These are phyloP conservation scores for Naso thynnoides DNA, from an alignment of 2,797 vertebrate species.

Conservation along the genomic window DNA sequence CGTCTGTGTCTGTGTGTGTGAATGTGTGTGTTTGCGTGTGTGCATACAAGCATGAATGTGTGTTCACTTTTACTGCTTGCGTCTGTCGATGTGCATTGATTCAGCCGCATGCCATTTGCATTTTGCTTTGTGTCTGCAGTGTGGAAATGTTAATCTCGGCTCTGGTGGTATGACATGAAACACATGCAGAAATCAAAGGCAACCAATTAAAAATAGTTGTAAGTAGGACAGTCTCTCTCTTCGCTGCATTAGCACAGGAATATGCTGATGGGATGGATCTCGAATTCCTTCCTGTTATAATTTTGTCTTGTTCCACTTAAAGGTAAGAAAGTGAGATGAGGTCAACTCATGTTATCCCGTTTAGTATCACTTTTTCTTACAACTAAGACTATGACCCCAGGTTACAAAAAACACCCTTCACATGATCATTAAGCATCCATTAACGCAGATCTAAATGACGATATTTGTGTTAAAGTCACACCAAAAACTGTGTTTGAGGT, in stretches of 20 bases:
- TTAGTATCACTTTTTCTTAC: neutral
- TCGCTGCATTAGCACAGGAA: slow-evolving; percentile 22
- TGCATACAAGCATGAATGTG: slow-evolving; percentile 10
- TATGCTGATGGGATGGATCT: slow-evolving; percentile 38
- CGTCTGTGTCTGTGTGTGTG: slow-evolving; percentile 2
- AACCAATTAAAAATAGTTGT: slow-evolving; percentile 45
- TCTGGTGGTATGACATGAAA: slow-evolving; percentile 18
- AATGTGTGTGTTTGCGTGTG: slow-evolving; percentile 13
- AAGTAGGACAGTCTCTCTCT: slow-evolving; percentile 53
- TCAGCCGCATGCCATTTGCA: slow-evolving; percentile 46
- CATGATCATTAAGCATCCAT: neutral
- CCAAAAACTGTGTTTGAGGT: too few relatives aligned
- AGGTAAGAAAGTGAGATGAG: slow-evolving; percentile 11
- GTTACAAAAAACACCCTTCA: neutral
- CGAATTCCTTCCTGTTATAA: neutral
- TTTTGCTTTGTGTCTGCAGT: slow-evolving; percentile 41
- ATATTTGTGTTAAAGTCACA: neutral
- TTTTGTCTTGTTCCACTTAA: slow-evolving; percentile 18
- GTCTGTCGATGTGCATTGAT: slow-evolving; percentile 55
- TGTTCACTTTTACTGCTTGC: slow-evolving; percentile 26
- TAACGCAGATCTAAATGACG: neutral
- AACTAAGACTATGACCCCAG: neutral
- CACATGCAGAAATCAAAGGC: slow-evolving; percentile 33
- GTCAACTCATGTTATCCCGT: slow-evolving; percentile 1
- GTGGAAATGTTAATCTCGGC: slow-evolving; percentile 5